Base-by-base conservation (phyloP, 2,888 invertebrate species). In the Microchrysa polita region DNA sequence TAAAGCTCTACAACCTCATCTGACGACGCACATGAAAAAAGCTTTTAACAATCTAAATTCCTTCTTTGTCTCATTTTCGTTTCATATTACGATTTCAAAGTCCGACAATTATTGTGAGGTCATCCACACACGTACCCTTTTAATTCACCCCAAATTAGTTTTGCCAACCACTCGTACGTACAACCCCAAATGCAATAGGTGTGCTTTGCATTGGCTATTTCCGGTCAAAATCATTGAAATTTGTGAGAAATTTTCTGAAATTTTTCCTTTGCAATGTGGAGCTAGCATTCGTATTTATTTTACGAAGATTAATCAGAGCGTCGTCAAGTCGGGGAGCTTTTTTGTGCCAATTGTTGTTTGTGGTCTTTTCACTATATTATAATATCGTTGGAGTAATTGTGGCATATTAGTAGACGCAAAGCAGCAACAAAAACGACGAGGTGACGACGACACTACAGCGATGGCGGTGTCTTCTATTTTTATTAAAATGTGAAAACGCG, bases 381-480 rank as follows among this genome's bases (percentile, higher is more conserved):
- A 34, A n/a, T 34, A 34, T 34, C 27, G 27, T 34, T 34, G 27
- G 27, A 2, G 27, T 34, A 34, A 34, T 34, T 34, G 27, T 34
- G 27, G 27, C 27, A 34, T n/a, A n/a, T n/a, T n/a, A n/a, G n/a
- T n/a, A n/a, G n/a, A n/a, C n/a, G n/a, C n/a, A n/a, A n/a, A n/a
- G 7, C 27, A 34, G 27, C 27, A 34, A 34, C 27, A 34, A 34
- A 34, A n/a, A n/a, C n/a, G n/a, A 34, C 27, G 27, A 34, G 27
- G 27, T 7, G 27, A 34, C 27, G 27, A 34, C 27, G 27, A n/a
- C 63, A 16, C 18, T 16, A 42, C 42, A 10, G 44, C 18, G 44
- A 65, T 65, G n/a, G 65, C 65, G 48, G 10, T 40, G 20, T 63
- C 65, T 44, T 44, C 65, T 65, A 65, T 65, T 65, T 65, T 65